Evolutionary conservation across 2,797 vertebrate species (phyloP).

Genomic region (Lagodon rhomboides): DNA sequence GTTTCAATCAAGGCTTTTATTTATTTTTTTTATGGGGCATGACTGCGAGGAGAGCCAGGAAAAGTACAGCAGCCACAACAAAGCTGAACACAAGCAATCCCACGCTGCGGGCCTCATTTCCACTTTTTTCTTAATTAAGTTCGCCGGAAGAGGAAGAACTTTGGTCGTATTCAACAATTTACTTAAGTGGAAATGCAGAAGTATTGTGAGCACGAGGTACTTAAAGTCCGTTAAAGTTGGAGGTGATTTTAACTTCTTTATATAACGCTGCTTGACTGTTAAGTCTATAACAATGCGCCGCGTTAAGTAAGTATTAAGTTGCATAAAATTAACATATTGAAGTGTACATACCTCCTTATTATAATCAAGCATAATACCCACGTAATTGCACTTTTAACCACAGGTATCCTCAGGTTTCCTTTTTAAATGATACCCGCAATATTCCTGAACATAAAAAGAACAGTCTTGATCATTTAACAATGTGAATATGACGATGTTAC

Average conservation of each 20-base stretch:
- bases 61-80: constrained; percentile 38
- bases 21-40: constrained; percentile 47
- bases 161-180: neutral
- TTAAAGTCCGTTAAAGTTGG: neutral
- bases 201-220: neutral
- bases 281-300: no score
- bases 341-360: no score
- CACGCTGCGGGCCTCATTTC: neutral
- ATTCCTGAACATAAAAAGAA: neutral
- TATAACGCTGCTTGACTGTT: neutral
- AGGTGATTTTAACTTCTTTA: neutral
- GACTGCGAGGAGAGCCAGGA: constrained; percentile 51
- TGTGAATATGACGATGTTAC: neutral
- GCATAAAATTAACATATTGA: no score
- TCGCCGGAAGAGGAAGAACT: neutral
- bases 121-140: neutral
- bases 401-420: no score
- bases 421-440: no score
- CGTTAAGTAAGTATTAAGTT: no score
- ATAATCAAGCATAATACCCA: no score
- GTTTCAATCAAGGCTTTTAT: constrained; percentile 64
- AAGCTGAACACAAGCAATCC: constrained; percentile 16
- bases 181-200: neutral
- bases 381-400: no score
- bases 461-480: neutral